Conservation (phyloP, 1,140 invertebrate genomes). For the Cydia pomonella region DNA sequence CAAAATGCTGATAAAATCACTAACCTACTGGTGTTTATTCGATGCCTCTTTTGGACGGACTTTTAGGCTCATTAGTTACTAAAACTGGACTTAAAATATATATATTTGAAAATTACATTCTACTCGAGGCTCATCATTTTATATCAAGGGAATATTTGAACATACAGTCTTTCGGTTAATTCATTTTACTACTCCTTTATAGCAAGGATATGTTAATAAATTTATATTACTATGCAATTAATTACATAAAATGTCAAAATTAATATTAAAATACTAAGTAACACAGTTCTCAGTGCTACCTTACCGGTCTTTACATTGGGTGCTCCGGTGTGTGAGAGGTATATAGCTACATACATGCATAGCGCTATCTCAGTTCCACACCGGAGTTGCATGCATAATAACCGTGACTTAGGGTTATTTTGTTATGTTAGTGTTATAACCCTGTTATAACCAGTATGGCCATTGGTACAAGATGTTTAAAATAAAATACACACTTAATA, state of each 20-base stretch:
- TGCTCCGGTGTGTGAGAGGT: no score
- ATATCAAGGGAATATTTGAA: constrained; percentile 2
- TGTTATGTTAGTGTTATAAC: not conserved
- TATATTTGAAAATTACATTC: no score
- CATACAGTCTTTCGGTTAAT: constrained; percentile 36
- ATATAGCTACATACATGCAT: no score
- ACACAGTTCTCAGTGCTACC: not conserved
- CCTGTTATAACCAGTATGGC: constrained; percentile 11
- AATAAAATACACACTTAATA: constrained; percentile 16
- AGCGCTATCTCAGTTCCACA: no score
- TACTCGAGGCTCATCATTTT: not conserved
- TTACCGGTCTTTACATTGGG: no score
- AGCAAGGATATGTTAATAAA: not conserved
- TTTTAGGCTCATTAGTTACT: constrained; percentile 35
- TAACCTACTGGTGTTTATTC: constrained; percentile 30
- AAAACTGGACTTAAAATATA: not conserved
- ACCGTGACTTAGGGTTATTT: not conserved
- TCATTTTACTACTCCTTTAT: constrained; percentile 14
- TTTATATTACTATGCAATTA: not conserved
- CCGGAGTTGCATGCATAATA: not conserved
- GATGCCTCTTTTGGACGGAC: constrained; percentile 46
- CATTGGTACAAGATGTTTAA: not conserved
- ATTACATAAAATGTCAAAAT: not conserved
- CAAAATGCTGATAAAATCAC: constrained; percentile 36
- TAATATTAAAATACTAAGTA: not conserved